Conservation (phyloP, 2,888 invertebrate genomes). For the Netelia virgata region DNA sequence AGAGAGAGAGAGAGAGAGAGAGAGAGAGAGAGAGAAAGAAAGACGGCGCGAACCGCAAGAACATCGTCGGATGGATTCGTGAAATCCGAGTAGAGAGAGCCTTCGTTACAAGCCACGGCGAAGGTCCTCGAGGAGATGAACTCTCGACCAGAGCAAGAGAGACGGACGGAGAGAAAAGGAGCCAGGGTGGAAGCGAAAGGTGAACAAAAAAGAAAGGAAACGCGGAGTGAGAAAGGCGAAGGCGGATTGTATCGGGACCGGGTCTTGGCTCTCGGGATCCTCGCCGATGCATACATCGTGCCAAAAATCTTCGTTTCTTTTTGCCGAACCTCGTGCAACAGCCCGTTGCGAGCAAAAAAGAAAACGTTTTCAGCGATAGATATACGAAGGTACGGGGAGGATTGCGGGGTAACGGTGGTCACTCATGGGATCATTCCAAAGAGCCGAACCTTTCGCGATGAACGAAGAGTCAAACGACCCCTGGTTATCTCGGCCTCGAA, state of each 20-base stretch:
- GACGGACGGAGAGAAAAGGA: conserved; percentile 24
- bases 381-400: background rate
- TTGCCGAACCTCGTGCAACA: conserved; percentile 4
- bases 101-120: conserved; percentile 61
- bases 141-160: conserved; percentile 27
- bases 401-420: background rate
- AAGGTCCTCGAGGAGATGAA: conserved; percentile 57
- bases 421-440: background rate
- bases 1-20: no score
- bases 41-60: conserved; percentile 54
- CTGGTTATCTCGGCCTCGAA: no score
- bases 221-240: conserved; percentile 51
- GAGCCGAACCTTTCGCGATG: no score
- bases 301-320: conserved; percentile 27
- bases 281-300: conserved; percentile 35
- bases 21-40: no score
- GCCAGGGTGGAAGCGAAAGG: conserved; percentile 10
- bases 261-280: background rate
- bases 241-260: conserved; percentile 77
- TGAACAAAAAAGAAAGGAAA: conserved; percentile 46
- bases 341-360: background rate
- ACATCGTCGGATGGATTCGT: conserved; percentile 68
- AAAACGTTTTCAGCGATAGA: background rate
- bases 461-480: no score
- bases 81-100: conserved; percentile 67